phyloP scores from a whole-genome alignment of 2,888 invertebrate genomes.

The Malthinus seriepunctatus region DNA sequence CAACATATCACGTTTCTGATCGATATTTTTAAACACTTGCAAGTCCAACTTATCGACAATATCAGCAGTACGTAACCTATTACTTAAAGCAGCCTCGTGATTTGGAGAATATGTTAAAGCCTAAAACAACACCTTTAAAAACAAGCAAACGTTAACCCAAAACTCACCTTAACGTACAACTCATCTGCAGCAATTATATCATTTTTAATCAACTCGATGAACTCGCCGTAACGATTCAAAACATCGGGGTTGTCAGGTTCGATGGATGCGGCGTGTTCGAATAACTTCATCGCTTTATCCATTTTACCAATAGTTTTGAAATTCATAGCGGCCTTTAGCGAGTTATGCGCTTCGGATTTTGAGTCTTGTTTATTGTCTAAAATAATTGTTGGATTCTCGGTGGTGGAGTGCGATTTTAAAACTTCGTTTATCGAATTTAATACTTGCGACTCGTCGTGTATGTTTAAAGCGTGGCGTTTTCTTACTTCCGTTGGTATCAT shows the following conservation, averaged over 20 bases:
- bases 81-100: slow-evolving; percentile 77
- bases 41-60: slow-evolving; percentile 90
- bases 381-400: slow-evolving; percentile 17
- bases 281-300: slow-evolving; percentile 83
- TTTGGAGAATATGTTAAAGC: slow-evolving; percentile 83
- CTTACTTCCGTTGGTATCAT: slow-evolving; percentile 46
- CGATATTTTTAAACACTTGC: slow-evolving; percentile 75
- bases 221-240: slow-evolving; percentile 90
- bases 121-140: slow-evolving; percentile 34
- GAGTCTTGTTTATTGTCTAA: slow-evolving; percentile 32
- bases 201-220: slow-evolving; percentile 81
- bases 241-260: slow-evolving; percentile 93
- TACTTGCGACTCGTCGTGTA: slow-evolving; percentile 33
- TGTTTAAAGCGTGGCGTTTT: slow-evolving; percentile 34
- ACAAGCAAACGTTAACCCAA: neutral
- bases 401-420: slow-evolving; percentile 36
- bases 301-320: slow-evolving; percentile 81
- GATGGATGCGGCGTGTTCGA: slow-evolving; percentile 88
- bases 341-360: slow-evolving; percentile 78
- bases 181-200: slow-evolving; percentile 90
- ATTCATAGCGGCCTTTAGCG: slow-evolving; percentile 81
- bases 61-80: slow-evolving; percentile 82
- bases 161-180: slow-evolving; percentile 74
- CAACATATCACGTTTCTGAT: slow-evolving; percentile 81
- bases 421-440: slow-evolving; percentile 44